A percentile compares a stretch with the other conserved stretches of the same genome.
phyloP scores from a whole-genome alignment of 2,113 vertebrate genomes.

The Ceyx melanurus region DNA sequence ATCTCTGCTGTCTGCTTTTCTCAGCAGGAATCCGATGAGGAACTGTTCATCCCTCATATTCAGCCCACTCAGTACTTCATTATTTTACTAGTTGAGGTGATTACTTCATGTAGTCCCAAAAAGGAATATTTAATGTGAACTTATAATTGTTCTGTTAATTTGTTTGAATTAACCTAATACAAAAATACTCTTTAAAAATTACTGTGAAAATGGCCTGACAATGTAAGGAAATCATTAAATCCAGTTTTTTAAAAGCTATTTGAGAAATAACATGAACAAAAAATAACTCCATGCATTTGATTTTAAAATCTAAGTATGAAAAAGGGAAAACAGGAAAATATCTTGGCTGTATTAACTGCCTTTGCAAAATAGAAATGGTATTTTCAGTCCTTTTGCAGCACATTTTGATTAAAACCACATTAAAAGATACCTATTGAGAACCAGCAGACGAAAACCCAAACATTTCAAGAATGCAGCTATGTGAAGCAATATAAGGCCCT shows the following conservation, averaged over 20 bases:
- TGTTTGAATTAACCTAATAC: neutral
- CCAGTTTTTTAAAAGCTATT: neutral
- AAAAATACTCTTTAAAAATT: neutral
- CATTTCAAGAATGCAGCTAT: constrained; percentile 19
- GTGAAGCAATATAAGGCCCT: neutral
- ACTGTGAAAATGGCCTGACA: neutral
- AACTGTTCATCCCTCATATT: neutral
- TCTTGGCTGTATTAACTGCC: neutral
- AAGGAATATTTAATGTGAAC: neutral
- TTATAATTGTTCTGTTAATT: neutral
- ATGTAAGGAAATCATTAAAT: neutral
- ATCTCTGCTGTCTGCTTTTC: neutral
- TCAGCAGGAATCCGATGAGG: neutral
- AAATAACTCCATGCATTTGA: neutral
- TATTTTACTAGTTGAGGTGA: neutral
- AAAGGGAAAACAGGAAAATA: neutral
- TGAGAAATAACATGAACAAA: neutral
- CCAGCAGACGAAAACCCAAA: neutral
- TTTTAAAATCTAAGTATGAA: constrained; percentile 3
- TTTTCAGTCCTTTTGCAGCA: neutral
- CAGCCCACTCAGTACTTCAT: neutral
- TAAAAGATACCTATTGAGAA: constrained; percentile 28
- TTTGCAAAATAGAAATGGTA: neutral
- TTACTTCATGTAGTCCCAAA: neutral
- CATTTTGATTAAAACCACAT: constrained; percentile 8